Percentiles rank a stretch among this genome's conserved stretches.
phyloP scores from a whole-genome alignment of 2,888 invertebrate genomes.

The Himalopsyche anomala region DNA sequence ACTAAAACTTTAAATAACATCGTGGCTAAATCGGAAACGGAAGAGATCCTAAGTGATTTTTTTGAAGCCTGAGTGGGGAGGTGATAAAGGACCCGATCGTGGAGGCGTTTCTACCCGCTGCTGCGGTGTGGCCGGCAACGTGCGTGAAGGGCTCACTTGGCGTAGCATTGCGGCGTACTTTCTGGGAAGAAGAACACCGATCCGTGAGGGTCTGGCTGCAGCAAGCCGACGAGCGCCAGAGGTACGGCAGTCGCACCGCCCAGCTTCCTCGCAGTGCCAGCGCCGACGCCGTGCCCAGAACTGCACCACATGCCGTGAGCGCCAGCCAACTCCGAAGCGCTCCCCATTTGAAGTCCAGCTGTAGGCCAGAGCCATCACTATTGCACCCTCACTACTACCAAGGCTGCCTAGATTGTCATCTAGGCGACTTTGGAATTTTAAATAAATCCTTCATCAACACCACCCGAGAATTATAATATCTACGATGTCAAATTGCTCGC shows the following conservation, averaged over 20 bases:
- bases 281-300: slow-evolving; percentile 51
- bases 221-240: slow-evolving; percentile 73
- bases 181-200: slow-evolving; percentile 66
- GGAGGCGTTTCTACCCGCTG: slow-evolving; percentile 51
- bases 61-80: background rate
- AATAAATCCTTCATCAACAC: background rate
- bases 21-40: slow-evolving; percentile 14
- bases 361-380: slow-evolving; percentile 55
- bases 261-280: slow-evolving; percentile 66
- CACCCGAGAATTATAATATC: background rate
- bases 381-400: background rate
- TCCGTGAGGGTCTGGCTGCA: slow-evolving; percentile 68
- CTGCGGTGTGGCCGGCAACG: slow-evolving; percentile 45
- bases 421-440: background rate
- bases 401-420: background rate
- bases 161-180: slow-evolving; percentile 60
- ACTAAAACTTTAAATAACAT: background rate
- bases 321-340: slow-evolving; percentile 61
- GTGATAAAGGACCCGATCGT: slow-evolving; percentile 20
- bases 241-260: slow-evolving; percentile 72
- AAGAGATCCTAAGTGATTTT: background rate
- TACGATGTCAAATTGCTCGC: background rate
- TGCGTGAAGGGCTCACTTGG: slow-evolving; percentile 45
- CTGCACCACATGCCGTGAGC: slow-evolving; percentile 51
- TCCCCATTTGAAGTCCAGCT: slow-evolving; percentile 60